Evolutionary conservation across 2,888 invertebrate species (phyloP), one percentile per base, ranked within the genome.

Genomic region (Hecatera dysodea): DNA sequence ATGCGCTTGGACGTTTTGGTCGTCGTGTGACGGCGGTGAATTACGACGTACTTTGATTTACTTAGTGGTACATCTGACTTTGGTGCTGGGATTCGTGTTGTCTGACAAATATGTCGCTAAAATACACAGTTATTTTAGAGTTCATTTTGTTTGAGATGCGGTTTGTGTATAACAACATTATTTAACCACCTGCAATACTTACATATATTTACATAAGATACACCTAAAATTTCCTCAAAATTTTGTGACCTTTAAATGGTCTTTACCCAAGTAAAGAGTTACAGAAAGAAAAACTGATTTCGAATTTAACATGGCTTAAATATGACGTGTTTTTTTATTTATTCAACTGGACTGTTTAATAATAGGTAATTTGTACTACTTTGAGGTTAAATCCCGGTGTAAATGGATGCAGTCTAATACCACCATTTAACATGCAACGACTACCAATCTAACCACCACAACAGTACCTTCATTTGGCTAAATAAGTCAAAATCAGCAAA

Each of bases 1-100:
- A 69, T 77, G n/a, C 15, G 86, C 76, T 75, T 81, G 84, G 83
- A 72, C 78, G 78, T 84, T 77, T 73, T 77, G 78, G 75, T 57
- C 50, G 70, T 68, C 59, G 17, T 68, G 53, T 69, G 44, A 65
- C 78, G 67, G 17, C 8, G 19, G 75, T 65, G 71, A 83, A 82
- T 86, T 82, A 84, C 65, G 71, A 48, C 68, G 65, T 75, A 50
- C 61, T 68, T 46, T 50, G 53, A 76, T 78, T 75, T 78, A 67
- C 65, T 71, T 67, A 44, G 42, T 19, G 39, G 50, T 46, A 56
- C 22, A 61, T 62, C 57, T 57, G 52, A 48, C n/a, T 73, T 68
- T 55, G 22, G 59, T 22, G 1, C 5, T 62, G 27, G 29, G 7
- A 52, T 63, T 60, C 29, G 0, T 50, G 17, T 46, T 29, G 19